phyloP scores from a whole-genome alignment of 2,113 vertebrate species.

The Xiphophorus hellerii region DNA sequence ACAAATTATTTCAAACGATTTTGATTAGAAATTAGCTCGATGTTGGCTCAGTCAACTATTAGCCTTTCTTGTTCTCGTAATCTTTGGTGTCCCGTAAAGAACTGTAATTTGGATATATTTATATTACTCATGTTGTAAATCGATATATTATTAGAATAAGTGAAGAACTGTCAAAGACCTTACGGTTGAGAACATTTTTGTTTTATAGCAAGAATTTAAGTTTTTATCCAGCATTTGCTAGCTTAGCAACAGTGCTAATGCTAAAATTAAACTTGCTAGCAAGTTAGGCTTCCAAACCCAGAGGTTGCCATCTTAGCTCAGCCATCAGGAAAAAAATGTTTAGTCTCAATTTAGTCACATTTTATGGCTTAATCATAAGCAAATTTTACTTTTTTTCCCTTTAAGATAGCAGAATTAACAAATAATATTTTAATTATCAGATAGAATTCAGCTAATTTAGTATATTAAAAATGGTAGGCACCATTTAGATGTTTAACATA shows the following conservation, averaged over 20 bases:
- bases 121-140: background rate
- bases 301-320: background rate
- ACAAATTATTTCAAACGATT: background rate
- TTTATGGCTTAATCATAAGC: background rate
- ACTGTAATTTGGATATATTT: too few relatives aligned
- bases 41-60: background rate
- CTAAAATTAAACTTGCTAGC: too few relatives aligned
- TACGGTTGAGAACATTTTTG: background rate
- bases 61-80: background rate
- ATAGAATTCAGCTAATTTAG: too few relatives aligned
- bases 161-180: background rate
- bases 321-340: background rate
- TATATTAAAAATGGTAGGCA: background rate
- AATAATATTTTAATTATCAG: too few relatives aligned
- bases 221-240: too few relatives aligned
- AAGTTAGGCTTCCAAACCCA: too few relatives aligned
- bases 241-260: too few relatives aligned
- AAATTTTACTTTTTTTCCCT: background rate
- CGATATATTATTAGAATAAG: background rate
- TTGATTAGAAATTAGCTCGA: too few relatives aligned
- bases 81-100: too few relatives aligned
- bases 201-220: background rate
- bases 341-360: background rate
- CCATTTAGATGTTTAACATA: background rate
- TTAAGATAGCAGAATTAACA: background rate